These are phyloP conservation scores for Acrobasis repandana DNA, from an alignment of 2,888 invertebrate genomes.

Conservation along the genomic window DNA sequence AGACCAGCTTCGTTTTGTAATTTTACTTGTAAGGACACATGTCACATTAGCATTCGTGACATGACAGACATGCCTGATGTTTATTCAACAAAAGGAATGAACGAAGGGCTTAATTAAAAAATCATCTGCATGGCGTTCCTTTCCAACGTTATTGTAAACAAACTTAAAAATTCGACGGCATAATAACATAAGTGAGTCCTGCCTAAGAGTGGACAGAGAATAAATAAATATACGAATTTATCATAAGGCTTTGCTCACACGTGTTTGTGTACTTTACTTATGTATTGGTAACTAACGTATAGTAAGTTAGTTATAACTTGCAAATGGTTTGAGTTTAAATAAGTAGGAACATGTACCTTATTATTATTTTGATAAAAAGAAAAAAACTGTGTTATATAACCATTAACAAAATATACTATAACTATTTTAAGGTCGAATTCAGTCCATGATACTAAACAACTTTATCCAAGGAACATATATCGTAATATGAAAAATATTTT, in stretches of 20 bases:
- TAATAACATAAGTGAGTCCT: constrained; percentile 13
- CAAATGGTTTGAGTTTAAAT: no score
- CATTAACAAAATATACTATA: no score
- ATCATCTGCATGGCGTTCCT: constrained; percentile 2
- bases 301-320: no score
- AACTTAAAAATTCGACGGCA: constrained; percentile 3
- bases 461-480: no score
- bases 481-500: no score
- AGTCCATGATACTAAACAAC: no score
- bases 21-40: constrained; percentile 14
- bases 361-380: no score
- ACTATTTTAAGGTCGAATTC: no score
- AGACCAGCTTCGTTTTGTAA: constrained; percentile 16
- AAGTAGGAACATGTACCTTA: no score
- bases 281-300: no score
- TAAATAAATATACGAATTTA: constrained; percentile 8
- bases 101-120: constrained; percentile 17
- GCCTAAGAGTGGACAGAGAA: constrained; percentile 2
- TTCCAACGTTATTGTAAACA: background rate
- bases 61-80: constrained; percentile 18
- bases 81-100: constrained; percentile 15
- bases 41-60: constrained; percentile 17
- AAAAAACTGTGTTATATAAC: no score
- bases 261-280: no score
- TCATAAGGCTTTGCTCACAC: background rate